Percentiles rank a stretch among this genome's conserved stretches.
Conservation (phyloP, 2,113 vertebrate species). For the Ptychochromis oligacanthus region DNA sequence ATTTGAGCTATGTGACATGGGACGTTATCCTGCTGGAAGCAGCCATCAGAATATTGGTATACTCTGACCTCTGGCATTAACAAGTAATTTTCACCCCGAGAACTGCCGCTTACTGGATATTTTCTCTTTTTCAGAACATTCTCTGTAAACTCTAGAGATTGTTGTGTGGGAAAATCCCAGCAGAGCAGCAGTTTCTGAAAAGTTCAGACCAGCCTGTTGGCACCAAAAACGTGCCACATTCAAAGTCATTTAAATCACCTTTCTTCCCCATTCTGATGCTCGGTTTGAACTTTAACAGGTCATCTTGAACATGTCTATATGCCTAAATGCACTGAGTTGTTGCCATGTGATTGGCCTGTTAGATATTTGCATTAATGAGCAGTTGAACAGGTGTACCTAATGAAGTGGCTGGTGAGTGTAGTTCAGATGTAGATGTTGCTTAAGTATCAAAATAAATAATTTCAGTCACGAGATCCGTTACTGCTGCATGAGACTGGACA, state of each 20-base stretch:
- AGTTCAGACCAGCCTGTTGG: accelerated
- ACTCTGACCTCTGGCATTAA: too few species aligned
- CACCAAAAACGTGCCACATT: neutral
- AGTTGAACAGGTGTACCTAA: accelerated
- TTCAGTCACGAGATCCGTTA: neutral
- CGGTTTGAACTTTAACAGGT: neutral
- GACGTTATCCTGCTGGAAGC: accelerated
- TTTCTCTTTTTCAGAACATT: too few species aligned
- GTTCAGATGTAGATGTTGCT: neutral
- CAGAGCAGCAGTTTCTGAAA: too few species aligned
- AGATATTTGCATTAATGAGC: neutral
- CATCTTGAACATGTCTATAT: neutral
- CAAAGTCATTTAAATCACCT: neutral
- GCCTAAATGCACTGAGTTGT: accelerated
- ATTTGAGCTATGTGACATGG: neutral
- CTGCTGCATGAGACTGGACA: conserved; percentile 3
- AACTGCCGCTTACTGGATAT: accelerated
- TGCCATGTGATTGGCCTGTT: neutral
- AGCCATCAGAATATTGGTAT: too few species aligned
- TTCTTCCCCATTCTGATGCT: neutral
- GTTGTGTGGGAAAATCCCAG: neutral
- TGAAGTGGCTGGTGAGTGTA: neutral
- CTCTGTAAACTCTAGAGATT: too few species aligned
- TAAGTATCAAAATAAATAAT: neutral
- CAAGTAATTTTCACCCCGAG: too few species aligned